Conservation (phyloP, 2,888 invertebrate species). For the Neria commutata region DNA sequence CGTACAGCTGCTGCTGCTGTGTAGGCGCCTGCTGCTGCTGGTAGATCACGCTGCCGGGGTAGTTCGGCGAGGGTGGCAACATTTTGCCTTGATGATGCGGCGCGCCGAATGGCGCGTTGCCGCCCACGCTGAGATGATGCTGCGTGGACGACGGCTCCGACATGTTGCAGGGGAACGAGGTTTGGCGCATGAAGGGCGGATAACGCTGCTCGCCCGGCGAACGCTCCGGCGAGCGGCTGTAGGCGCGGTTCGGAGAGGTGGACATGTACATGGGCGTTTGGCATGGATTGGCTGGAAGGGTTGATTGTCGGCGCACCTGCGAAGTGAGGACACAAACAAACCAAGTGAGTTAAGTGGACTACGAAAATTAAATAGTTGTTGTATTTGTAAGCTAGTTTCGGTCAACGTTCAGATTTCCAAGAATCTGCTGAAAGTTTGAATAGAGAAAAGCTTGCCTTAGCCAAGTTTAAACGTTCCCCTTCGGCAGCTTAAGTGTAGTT, state of each 20-base stretch:
- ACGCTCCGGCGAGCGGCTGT: slow-evolving; percentile 59
- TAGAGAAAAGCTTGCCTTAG: no score
- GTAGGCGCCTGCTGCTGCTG: slow-evolving; percentile 22
- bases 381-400: no score
- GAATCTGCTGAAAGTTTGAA: no score
- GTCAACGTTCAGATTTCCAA: no score
- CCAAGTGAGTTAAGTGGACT: neutral
- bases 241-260: slow-evolving; percentile 58
- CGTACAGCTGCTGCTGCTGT: slow-evolving; percentile 36
- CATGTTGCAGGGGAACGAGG: slow-evolving; percentile 56
- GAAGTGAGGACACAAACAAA: neutral
- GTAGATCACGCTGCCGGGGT: slow-evolving; percentile 25
- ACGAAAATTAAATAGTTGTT: slow-evolving; percentile 1
- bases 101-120: slow-evolving; percentile 19
- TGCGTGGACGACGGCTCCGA: slow-evolving; percentile 40
- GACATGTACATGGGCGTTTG: slow-evolving; percentile 57
- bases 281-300: slow-evolving; percentile 56
- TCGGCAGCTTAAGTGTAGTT: no score
- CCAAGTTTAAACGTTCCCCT: no score
- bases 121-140: slow-evolving; percentile 17
- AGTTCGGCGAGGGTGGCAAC: slow-evolving; percentile 54
- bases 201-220: slow-evolving; percentile 55
- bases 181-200: slow-evolving; percentile 59
- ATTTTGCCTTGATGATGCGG: slow-evolving; percentile 47
- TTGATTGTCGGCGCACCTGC: slow-evolving; percentile 59